A percentile compares a stretch with the other conserved stretches of the same genome.
Evolutionary conservation across 2,113 vertebrate genomes (phyloP).

Genomic region (Coracopsis vasa): DNA sequence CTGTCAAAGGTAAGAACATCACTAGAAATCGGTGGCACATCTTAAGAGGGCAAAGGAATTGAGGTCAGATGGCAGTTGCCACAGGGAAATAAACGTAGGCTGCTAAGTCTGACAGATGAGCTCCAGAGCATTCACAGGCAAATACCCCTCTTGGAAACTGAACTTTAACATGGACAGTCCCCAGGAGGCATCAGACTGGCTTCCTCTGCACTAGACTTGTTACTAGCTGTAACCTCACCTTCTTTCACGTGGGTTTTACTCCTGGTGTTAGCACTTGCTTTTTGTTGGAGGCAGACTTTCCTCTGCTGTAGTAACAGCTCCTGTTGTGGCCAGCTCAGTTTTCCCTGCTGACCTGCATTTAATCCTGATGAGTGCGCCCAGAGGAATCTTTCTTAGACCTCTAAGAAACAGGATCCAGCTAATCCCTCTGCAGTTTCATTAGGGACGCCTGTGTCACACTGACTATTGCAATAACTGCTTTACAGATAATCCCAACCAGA

Average conservation of each 20-base stretch:
- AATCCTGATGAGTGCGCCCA: neutral
- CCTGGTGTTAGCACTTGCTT: neutral
- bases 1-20: constrained; percentile 87
- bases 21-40: neutral
- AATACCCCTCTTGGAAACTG: fast-evolving
- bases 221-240: neutral
- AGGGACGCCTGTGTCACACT: neutral
- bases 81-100: neutral
- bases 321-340: neutral
- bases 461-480: neutral
- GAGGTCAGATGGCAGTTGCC: neutral
- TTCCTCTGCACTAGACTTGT: neutral
- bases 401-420: neutral
- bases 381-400: neutral
- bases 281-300: neutral
- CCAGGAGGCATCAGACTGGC: neutral
- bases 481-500: neutral
- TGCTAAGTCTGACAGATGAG: neutral
- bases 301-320: neutral
- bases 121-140: neutral
- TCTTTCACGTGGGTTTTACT: neutral
- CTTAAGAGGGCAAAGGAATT: neutral
- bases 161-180: neutral
- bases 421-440: neutral
- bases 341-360: neutral